A percentile compares a stretch with the other conserved stretches of the same genome.
phyloP scores from a whole-genome alignment of 2,888 invertebrate genomes.

The Galerucella calmariensis region DNA sequence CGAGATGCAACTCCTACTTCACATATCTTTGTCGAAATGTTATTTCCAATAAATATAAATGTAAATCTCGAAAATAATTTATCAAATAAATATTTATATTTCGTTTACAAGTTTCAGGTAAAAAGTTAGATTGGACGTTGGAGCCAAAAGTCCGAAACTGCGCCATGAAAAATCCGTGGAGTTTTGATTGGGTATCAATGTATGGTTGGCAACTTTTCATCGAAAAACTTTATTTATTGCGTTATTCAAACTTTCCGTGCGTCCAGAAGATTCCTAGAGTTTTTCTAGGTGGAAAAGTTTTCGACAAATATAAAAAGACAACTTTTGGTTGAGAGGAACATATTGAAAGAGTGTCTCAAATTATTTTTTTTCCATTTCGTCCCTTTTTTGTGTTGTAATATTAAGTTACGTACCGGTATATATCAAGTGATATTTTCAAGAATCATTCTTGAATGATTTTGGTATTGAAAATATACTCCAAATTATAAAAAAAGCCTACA shows the following conservation, averaged over 20 bases:
- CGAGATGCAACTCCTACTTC: neutral
- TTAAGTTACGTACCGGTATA: too few relatives aligned
- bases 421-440: too few relatives aligned
- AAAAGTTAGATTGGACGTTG: slow-evolving; percentile 29
- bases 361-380: neutral
- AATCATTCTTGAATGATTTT: too few relatives aligned
- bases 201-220: slow-evolving; percentile 41
- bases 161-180: slow-evolving; percentile 41
- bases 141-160: slow-evolving; percentile 1
- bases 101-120: slow-evolving; percentile 28
- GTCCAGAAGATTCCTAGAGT: slow-evolving; percentile 18
- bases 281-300: slow-evolving; percentile 16
- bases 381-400: neutral
- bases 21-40: neutral
- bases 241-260: slow-evolving; percentile 20
- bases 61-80: slow-evolving; percentile 2
- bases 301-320: neutral
- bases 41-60: slow-evolving; percentile 8
- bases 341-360: neutral
- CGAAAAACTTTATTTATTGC: slow-evolving; percentile 43
- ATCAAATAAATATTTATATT: slow-evolving; percentile 32
- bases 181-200: slow-evolving; percentile 50
- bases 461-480: too few relatives aligned
- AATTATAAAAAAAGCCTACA: too few relatives aligned
- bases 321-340: neutral